Evolutionary conservation across 1,140 invertebrate genomes (phyloP).

Genomic region (Drosophila gunungcola): DNA sequence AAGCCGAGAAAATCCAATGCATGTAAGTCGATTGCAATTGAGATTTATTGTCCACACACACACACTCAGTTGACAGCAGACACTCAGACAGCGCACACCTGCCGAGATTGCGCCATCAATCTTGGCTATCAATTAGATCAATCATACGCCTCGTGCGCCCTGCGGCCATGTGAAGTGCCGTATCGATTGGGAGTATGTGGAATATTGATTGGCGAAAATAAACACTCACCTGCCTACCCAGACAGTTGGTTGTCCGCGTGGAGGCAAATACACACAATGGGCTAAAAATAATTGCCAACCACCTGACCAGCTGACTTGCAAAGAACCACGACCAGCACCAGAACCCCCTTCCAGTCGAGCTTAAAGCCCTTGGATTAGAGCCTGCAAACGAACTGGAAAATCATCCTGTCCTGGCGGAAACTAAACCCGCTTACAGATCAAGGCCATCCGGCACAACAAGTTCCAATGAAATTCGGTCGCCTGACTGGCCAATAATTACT

Average conservation of each 20-base stretch:
- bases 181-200: slow-evolving; percentile 69
- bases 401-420: slow-evolving; percentile 12
- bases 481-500: slow-evolving; percentile 3
- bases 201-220: slow-evolving; percentile 59
- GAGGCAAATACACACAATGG: slow-evolving; percentile 53
- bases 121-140: slow-evolving; percentile 68
- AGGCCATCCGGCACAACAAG: slow-evolving; percentile 5
- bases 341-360: slow-evolving; percentile 20
- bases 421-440: slow-evolving; percentile 21
- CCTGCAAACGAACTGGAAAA: slow-evolving; percentile 41
- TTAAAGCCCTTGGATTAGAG: slow-evolving; percentile 21
- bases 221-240: slow-evolving; percentile 33
- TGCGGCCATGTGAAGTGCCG: slow-evolving; percentile 15
- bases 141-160: slow-evolving; percentile 56
- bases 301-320: slow-evolving; percentile 45
- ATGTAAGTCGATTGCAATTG: slow-evolving; percentile 64
- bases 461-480: slow-evolving; percentile 3
- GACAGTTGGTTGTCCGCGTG: slow-evolving; percentile 46
- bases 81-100: slow-evolving; percentile 1
- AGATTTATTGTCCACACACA: slow-evolving; percentile 34
- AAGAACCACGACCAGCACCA: neutral
- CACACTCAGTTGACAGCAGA: slow-evolving; percentile 10
- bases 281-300: slow-evolving; percentile 73
- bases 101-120: slow-evolving; percentile 64
- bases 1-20: slow-evolving; percentile 22